phyloP scores from a whole-genome alignment of 2,797 vertebrate species.

The Amblyraja radiata region DNA sequence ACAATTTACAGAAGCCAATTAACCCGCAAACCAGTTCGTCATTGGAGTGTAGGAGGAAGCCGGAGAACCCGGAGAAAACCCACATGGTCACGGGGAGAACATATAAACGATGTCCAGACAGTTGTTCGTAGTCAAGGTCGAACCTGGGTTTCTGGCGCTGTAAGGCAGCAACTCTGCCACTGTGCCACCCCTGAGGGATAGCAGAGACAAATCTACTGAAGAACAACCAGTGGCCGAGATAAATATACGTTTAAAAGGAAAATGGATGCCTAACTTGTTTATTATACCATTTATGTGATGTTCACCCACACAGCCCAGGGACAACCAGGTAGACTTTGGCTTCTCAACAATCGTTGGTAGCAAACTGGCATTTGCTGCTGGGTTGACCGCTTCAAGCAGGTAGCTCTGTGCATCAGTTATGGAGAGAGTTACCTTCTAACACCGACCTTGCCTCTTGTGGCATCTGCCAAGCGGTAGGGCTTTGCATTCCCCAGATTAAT shows the following conservation, averaged over 20 bases:
- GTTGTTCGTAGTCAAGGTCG: too few relatives aligned
- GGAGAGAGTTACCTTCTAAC: neutral
- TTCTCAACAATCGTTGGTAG: neutral
- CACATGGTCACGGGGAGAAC: too few relatives aligned
- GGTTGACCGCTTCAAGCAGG: neutral
- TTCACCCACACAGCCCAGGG: neutral
- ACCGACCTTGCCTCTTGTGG: neutral
- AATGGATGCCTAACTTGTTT: too few relatives aligned
- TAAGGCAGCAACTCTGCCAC: too few relatives aligned
- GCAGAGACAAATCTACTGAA: too few relatives aligned
- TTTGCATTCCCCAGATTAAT: neutral
- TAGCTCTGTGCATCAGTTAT: neutral
- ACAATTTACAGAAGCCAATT: too few relatives aligned
- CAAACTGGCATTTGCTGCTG: neutral
- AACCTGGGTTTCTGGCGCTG: too few relatives aligned
- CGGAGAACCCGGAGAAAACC: too few relatives aligned
- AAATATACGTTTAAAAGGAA: neutral
- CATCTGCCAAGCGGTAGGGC: neutral
- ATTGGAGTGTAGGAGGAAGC: too few relatives aligned
- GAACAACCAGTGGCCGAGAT: neutral
- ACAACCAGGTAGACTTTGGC: neutral
- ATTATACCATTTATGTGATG: neutral
- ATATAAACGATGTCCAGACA: too few relatives aligned
- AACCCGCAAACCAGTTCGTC: too few relatives aligned
- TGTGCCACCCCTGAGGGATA: too few relatives aligned